phyloP scores from a whole-genome alignment of 2,113 vertebrate species.

The Elephas maximus region DNA sequence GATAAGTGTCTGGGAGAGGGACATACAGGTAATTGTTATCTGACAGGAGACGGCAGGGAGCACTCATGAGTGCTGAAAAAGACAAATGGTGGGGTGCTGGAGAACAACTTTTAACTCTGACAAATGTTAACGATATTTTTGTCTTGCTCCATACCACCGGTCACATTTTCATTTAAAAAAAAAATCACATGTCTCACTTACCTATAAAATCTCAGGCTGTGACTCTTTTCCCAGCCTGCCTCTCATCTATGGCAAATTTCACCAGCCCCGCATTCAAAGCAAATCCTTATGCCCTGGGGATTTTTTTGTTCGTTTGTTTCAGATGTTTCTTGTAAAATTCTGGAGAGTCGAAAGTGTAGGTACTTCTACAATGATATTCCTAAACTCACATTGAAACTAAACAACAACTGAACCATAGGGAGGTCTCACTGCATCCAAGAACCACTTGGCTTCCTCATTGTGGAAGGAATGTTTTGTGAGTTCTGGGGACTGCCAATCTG shows the following conservation, averaged over 20 bases:
- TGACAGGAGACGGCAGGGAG: background rate
- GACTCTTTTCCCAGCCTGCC: background rate
- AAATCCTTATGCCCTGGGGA: background rate
- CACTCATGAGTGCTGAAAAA: background rate
- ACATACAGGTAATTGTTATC: background rate
- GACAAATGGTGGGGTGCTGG: background rate
- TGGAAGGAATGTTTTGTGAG: constrained; percentile 54
- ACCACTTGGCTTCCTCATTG: background rate
- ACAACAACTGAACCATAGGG: background rate
- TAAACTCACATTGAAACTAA: background rate
- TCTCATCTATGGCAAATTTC: constrained; percentile 9
- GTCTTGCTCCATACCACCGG: background rate
- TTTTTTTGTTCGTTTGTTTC: background rate
- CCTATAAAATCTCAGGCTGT: constrained; percentile 13
- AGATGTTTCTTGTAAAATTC: constrained; percentile 23
- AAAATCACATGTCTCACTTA: background rate
- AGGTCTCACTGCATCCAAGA: background rate
- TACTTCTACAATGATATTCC: background rate
- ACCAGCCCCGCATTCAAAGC: background rate
- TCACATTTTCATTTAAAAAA: background rate
- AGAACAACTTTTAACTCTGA: background rate
- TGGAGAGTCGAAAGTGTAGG: background rate
- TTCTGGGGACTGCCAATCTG: constrained; percentile 39
- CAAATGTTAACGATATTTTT: background rate
- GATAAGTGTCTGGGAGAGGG: background rate